Base-by-base conservation (phyloP, 2,888 invertebrate species). In the Euzophera pinguis region DNA sequence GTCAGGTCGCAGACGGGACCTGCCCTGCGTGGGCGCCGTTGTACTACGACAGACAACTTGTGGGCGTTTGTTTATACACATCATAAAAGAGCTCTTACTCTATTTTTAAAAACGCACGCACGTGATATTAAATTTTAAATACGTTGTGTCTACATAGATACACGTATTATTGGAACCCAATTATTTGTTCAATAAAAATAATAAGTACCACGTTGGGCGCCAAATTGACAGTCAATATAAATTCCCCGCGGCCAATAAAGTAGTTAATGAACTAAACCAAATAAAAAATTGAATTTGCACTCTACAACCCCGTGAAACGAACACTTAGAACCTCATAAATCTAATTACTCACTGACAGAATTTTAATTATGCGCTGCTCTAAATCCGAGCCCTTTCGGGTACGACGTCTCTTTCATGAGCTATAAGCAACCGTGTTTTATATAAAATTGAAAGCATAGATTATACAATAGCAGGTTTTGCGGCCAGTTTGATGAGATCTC, bases 11-110 rank as follows among this genome's bases (percentile, higher is more conserved):
- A 65, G 67, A 68, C 70, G 51, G 41, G 5, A 29, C 48, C 27
- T 55, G 61, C 16, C 50, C 59, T 64, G 67, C 66, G 64, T 65
- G 67, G 69, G 65, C 71, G 67, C 65, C 60, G 50, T 42, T 54
- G 57, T 57, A 58, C 47, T 56, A 55, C 58, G 53, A 47, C 4
- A 54, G 50, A 54, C 47, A 14, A 37, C 39, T 38, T 6, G 61
- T 61, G 54, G 61, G 62, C 27, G 60, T 60, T 50, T 64, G 60
- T 62, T 61, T 62, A 54, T 37, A 47, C 13, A 1, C 22, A 12
- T 22, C 9, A 34, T 17, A 38, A 13, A 39, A 29, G 17, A 8
- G 41, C 27, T 34, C 43, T 41, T 22, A 32, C 37, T 41, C 17
- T 10, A n/a, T 10, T 41, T 41, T 17, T 17, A 41, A 16, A 32